Evolutionary conservation across 2,797 vertebrate genomes (phyloP).

Genomic region (Champsocephalus esox): DNA sequence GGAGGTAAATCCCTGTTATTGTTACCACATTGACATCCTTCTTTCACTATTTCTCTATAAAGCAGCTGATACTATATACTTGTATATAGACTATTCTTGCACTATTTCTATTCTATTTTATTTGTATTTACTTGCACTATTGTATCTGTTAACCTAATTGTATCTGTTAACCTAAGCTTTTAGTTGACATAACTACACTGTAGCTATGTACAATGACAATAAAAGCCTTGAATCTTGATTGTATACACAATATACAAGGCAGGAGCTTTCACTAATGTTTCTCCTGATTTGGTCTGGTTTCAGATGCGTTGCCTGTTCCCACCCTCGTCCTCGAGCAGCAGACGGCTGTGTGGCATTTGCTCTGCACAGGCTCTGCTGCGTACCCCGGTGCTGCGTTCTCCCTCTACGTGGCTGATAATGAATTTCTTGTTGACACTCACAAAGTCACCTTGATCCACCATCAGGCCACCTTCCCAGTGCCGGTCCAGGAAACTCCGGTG

Average conservation of each 20-base stretch:
- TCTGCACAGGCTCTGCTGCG: conserved; percentile 77
- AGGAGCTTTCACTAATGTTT: not conserved
- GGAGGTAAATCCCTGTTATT: too few species aligned
- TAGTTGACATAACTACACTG: too few species aligned
- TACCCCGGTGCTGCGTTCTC: conserved; percentile 79
- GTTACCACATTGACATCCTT: too few species aligned
- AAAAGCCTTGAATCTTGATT: too few species aligned
- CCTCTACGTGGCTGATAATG: conserved; percentile 65
- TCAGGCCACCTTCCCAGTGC: conserved; percentile 68
- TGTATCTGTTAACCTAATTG: too few species aligned
- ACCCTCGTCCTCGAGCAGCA: conserved; percentile 67
- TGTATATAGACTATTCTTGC: too few species aligned
- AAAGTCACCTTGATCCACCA: conserved; percentile 36
- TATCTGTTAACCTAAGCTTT: too few species aligned
- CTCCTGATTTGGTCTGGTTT: not conserved
- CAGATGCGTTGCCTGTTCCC: conserved; percentile 70
- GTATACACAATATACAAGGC: not conserved
- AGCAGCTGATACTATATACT: too few species aligned
- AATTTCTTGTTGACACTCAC: conserved; percentile 31
- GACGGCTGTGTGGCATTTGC: conserved; percentile 64
- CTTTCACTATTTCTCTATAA: too few species aligned
- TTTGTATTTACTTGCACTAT: too few species aligned
- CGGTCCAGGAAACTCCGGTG: conserved; percentile 55
- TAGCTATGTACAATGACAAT: too few species aligned
- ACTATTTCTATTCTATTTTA: too few species aligned